Conservation (phyloP, 2,113 vertebrate genomes). For the Microtus oregoni region DNA sequence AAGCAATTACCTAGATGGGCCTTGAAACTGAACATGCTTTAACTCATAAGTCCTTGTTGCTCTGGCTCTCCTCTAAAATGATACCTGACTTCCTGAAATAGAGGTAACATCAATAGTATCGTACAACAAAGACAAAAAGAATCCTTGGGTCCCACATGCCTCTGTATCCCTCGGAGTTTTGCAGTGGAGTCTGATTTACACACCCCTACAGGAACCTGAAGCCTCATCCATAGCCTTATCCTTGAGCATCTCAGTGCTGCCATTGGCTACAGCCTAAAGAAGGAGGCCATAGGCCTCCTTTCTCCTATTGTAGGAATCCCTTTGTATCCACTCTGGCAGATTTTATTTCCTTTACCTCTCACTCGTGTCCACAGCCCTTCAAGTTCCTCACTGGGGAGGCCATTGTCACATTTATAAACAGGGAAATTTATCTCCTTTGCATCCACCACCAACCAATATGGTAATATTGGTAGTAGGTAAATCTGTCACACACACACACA, state of each 20-base stretch:
- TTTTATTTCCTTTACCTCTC: not conserved
- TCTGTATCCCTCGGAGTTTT: not conserved
- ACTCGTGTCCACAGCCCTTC: not conserved
- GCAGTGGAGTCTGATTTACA: fast-evolving
- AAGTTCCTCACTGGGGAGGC: not conserved
- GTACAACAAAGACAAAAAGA: not conserved
- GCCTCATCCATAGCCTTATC: not conserved
- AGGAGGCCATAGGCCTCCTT: fast-evolving
- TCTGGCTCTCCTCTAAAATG: not conserved
- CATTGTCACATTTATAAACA: not conserved
- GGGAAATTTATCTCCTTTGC: not conserved
- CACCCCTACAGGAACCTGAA: fast-evolving
- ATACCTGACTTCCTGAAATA: not conserved
- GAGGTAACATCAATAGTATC: too few species aligned
- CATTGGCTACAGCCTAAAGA: not conserved
- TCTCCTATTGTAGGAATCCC: not conserved
- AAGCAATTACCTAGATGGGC: not conserved
- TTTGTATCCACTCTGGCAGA: fast-evolving
- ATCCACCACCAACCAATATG: not conserved
- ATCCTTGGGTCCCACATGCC: not conserved
- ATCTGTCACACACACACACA: not conserved
- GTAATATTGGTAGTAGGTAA: not conserved
- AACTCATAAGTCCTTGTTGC: not conserved
- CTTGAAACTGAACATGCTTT: not conserved
- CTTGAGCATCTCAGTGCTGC: not conserved